Evolutionary conservation across 1,140 invertebrate species (phyloP), one percentile per base, ranked within the genome.

Genomic region (Matsumurasca onukii): DNA sequence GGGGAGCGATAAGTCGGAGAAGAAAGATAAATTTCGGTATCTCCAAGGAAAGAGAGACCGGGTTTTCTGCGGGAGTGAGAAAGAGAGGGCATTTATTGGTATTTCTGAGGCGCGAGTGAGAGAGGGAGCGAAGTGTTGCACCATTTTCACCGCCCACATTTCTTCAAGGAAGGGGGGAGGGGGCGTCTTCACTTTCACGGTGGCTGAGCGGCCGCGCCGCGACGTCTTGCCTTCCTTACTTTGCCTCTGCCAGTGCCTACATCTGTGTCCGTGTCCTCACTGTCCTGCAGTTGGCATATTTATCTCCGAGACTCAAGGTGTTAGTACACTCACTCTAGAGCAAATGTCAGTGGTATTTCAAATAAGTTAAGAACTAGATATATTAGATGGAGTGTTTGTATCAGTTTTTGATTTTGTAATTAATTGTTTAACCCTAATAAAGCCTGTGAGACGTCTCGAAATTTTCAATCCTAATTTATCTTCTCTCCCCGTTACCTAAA

Each of bases 91-190:
- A 29, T 27, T 27, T 27, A 25, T 29, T 59, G 59, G 61, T 62
- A 62, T 66, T 57, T 64, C 51, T 64, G 66, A 39, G 62, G 64
- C 48, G 65, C 55, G 69, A 67, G 69, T 51, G 49, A 66, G 63
- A 57, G 34, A 61, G 27, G 34, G 52, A 68, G 31, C 51, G 66
- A 31, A 34, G 55, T 68, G 64, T 48, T 34, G 66, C 57, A 68
- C 52, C 57, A 61, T 45, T 57, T 68, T 45, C 34, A 57, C 30
- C 48, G 49, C 55, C 49, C 66, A 68, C 66, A 61, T 68, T 57
- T 45, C 31, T 31, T 52, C 55, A 62, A 48, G 57, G 25, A 30
- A 51, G 52, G 39, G 39, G 66, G 52, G 31, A 24, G 49, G 64
- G 29, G 55, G 62, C 62, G 31, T 65, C 62, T 65, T 65, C 62